Conservation (phyloP, 2,888 invertebrate genomes). For the Parascotia fuliginaria region DNA sequence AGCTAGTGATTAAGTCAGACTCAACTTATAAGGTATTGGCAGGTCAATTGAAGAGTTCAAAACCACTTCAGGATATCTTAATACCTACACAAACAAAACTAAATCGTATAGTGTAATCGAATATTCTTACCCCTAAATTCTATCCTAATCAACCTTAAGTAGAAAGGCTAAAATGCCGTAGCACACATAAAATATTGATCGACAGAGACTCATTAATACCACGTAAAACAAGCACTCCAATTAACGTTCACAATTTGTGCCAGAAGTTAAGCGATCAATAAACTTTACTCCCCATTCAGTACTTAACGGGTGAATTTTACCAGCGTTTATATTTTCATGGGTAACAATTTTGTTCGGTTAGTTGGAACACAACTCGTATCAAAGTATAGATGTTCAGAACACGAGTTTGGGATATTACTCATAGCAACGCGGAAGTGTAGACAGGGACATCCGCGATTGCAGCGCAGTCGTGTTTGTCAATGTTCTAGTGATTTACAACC, state of each 20-base stretch:
- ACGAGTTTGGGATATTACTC: slow-evolving; percentile 63
- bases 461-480: slow-evolving; percentile 74
- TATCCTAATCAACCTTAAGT: slow-evolving; percentile 11
- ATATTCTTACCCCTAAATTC: slow-evolving; percentile 7
- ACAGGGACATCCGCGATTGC: slow-evolving; percentile 74
- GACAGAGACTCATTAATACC: slow-evolving; percentile 17
- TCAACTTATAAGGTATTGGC: too few species aligned
- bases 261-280: slow-evolving; percentile 23
- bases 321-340: slow-evolving; percentile 8
- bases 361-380: slow-evolving; percentile 21
- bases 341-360: slow-evolving; percentile 26
- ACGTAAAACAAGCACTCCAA: slow-evolving; percentile 23
- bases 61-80: too few species aligned
- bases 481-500: slow-evolving; percentile 69
- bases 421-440: slow-evolving; percentile 72
- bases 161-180: slow-evolving; percentile 9
- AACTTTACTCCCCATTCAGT: slow-evolving; percentile 20
- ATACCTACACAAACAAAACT: too few species aligned
- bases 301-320: slow-evolving; percentile 10
- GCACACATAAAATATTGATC: slow-evolving; percentile 18
- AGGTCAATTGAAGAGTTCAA: too few species aligned
- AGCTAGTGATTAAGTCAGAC: too few species aligned
- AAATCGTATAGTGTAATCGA: too few species aligned
- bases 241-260: slow-evolving; percentile 21
- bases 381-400: slow-evolving; percentile 47